Conservation (phyloP, 2,797 vertebrate species). For the Clamator glandarius region DNA sequence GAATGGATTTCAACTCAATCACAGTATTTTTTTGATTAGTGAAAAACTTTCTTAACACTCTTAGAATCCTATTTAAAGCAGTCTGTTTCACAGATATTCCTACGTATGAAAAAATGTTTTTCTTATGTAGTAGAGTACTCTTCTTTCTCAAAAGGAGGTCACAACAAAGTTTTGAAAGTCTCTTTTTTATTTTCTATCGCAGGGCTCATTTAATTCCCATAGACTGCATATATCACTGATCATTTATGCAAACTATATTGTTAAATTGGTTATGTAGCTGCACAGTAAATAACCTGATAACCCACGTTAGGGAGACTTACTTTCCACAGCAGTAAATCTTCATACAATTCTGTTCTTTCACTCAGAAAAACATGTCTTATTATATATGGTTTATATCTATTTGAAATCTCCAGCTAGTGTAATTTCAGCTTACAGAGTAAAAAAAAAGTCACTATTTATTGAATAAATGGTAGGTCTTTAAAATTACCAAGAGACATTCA, state of each 20-base stretch:
- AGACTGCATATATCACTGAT: background rate
- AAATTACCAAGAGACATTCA: background rate
- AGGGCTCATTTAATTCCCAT: background rate
- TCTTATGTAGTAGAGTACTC: background rate
- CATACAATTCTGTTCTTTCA: background rate
- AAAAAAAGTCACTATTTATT: background rate
- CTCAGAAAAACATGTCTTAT: background rate
- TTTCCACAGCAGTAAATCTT: constrained; percentile 9
- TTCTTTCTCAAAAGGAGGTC: background rate
- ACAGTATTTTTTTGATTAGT: background rate
- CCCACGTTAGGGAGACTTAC: background rate
- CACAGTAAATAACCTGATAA: background rate
- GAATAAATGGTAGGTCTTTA: background rate
- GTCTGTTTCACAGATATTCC: background rate
- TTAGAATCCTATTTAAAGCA: background rate
- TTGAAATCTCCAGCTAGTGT: background rate
- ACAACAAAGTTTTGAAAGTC: background rate
- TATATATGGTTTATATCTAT: background rate
- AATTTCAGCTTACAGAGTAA: constrained; percentile 17
- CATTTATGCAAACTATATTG: background rate
- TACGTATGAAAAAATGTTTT: background rate
- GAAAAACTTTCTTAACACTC: background rate
- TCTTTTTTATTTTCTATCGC: background rate
- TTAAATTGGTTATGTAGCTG: background rate
- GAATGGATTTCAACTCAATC: background rate